Conservation (phyloP, 2,113 vertebrate species). For the Boulengeromyrus knoepffleri region DNA sequence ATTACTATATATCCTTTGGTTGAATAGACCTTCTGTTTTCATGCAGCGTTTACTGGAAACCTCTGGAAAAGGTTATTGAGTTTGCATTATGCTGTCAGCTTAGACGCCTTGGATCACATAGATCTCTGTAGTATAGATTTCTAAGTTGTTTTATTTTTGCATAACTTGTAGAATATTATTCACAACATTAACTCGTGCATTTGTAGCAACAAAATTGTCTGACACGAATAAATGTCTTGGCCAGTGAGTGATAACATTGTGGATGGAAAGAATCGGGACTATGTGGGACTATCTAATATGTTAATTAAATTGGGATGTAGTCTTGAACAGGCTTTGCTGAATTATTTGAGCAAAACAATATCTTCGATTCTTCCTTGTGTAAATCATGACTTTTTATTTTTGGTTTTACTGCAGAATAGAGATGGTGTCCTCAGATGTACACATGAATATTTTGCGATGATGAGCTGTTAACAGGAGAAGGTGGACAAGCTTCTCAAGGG, state of each 20-base stretch:
- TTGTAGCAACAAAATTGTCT: background rate
- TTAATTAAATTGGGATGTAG: background rate
- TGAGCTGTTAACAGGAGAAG: background rate
- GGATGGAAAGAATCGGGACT: background rate
- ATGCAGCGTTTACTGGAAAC: background rate
- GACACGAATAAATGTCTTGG: background rate
- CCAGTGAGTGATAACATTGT: background rate
- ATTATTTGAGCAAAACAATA: background rate
- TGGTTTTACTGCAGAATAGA: background rate
- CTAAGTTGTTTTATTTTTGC: background rate
- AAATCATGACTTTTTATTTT: background rate
- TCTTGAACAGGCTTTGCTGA: background rate
- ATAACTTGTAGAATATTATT: background rate
- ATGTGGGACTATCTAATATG: background rate
- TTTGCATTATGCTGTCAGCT: background rate
- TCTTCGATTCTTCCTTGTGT: background rate
- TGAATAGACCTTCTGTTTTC: constrained; percentile 5
- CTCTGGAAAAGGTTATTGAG: background rate
- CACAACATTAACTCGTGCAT: background rate
- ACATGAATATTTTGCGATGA: background rate
- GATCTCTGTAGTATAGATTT: background rate
- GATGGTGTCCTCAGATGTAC: background rate
- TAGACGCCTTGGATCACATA: background rate
- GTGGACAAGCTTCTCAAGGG: background rate
- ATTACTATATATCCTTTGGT: background rate